phyloP scores from a whole-genome alignment of 2,797 vertebrate genomes.

The Coranthus polyacanthus region DNA sequence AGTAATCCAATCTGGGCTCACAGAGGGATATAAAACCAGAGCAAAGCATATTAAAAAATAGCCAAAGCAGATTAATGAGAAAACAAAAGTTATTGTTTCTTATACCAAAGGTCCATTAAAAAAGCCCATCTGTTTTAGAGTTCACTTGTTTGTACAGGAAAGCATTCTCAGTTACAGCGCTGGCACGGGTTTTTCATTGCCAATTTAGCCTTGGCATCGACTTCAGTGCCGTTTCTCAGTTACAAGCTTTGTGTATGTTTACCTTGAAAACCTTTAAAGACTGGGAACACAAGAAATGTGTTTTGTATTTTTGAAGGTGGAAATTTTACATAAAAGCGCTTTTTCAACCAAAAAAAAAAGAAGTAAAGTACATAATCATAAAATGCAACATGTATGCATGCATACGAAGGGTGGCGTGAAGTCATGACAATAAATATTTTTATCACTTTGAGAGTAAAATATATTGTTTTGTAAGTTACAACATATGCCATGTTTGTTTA shows the following conservation, averaged over 20 bases:
- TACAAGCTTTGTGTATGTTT: constrained; percentile 43
- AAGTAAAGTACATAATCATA: constrained; percentile 42
- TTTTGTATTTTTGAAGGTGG: constrained; percentile 36
- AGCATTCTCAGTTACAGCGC: constrained; percentile 28
- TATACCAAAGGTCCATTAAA: constrained; percentile 6
- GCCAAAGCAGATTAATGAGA: constrained; percentile 18
- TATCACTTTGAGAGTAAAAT: neutral
- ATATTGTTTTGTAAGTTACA: neutral
- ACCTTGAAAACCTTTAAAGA: constrained; percentile 39
- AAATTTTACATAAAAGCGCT: constrained; percentile 53
- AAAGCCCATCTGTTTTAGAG: constrained; percentile 40
- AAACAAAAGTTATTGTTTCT: constrained; percentile 30
- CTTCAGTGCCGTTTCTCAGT: constrained; percentile 42
- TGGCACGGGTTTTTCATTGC: constrained; percentile 48
- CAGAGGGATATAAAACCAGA: constrained; percentile 16
- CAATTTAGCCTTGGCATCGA: constrained; percentile 39
- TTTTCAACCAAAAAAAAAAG: constrained; percentile 41
- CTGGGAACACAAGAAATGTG: constrained; percentile 47
- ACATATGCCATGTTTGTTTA: neutral
- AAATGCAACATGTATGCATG: constrained; percentile 15
- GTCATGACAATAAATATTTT: neutral
- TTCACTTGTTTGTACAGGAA: constrained; percentile 35
- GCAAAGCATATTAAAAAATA: constrained; percentile 17
- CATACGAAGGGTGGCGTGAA: neutral
- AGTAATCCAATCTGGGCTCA: constrained; percentile 34